phyloP scores from a whole-genome alignment of 2,888 invertebrate genomes.

The Luperina nickerlii region DNA sequence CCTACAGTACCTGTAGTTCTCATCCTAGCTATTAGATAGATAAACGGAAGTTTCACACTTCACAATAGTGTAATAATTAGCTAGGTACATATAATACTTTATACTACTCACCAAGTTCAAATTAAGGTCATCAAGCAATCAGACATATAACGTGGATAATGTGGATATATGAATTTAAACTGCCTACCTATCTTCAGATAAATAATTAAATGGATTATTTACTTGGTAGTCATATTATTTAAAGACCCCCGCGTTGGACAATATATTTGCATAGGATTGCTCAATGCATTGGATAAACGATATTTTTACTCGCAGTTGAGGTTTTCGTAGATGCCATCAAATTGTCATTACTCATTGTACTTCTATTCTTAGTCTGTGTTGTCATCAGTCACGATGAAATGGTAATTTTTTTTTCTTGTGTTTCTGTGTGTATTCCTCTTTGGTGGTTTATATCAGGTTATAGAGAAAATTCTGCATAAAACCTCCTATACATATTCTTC shows the following conservation, averaged over 20 bases:
- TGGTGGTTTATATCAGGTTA: background rate
- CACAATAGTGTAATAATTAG: background rate
- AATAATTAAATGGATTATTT: conserved; percentile 19
- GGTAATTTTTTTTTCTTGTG: background rate
- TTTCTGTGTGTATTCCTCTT: background rate
- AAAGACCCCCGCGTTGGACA: conserved; percentile 9
- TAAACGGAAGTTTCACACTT: background rate
- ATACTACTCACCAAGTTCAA: conserved; percentile 37
- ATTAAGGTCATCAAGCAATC: conserved; percentile 43
- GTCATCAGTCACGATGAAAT: background rate
- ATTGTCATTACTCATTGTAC: conserved; percentile 14
- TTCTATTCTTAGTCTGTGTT: too few relatives aligned
- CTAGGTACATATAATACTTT: background rate
- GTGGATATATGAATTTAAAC: conserved; percentile 11
- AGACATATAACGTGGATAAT: conserved; percentile 35
- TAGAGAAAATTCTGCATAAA: conserved; percentile 9
- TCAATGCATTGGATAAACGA: background rate
- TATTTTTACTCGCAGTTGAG: conserved; percentile 18
- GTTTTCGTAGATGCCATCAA: conserved; percentile 20
- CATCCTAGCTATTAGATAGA: background rate
- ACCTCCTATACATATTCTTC: background rate
- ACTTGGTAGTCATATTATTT: conserved; percentile 30
- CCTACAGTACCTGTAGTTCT: background rate
- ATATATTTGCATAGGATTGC: background rate
- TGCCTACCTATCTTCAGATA: conserved; percentile 47